Conservation (phyloP, 2,888 invertebrate genomes). For the Therioaphis trifolii region DNA sequence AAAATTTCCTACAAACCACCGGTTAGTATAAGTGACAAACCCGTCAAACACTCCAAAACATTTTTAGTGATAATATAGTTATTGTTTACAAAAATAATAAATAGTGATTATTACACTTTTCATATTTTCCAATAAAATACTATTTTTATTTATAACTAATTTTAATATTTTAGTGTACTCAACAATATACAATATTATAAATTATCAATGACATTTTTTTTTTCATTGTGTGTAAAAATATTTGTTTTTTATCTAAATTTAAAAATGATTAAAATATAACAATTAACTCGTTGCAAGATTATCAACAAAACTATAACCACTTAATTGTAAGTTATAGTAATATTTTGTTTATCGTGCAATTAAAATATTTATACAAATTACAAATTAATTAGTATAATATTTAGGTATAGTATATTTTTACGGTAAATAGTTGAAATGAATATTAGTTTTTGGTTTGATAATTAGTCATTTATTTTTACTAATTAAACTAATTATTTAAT, state of each 20-base stretch:
- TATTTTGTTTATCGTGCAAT: no score
- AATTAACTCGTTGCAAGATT: background rate
- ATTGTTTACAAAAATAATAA: constrained; percentile 35
- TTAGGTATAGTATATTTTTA: no score
- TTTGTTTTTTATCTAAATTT: background rate
- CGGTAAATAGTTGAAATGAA: no score
- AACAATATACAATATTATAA: background rate
- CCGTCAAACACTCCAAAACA: constrained; percentile 34
- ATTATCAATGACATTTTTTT: background rate
- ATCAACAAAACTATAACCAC: background rate
- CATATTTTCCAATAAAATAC: constrained; percentile 22
- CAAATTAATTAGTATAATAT: no score
- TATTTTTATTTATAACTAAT: constrained; percentile 18
- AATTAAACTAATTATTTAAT: background rate
- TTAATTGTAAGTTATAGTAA: background rate
- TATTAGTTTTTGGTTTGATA: no score
- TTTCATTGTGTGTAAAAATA: background rate
- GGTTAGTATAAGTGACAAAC: constrained; percentile 32
- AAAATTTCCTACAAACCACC: constrained; percentile 22
- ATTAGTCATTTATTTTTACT: no score
- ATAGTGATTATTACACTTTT: constrained; percentile 36
- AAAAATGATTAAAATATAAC: background rate
- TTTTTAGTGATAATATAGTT: constrained; percentile 46
- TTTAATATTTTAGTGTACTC: background rate
- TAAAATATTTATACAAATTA: no score